phyloP scores from a whole-genome alignment of 2,888 invertebrate genomes.

The Aphodius granarius region DNA sequence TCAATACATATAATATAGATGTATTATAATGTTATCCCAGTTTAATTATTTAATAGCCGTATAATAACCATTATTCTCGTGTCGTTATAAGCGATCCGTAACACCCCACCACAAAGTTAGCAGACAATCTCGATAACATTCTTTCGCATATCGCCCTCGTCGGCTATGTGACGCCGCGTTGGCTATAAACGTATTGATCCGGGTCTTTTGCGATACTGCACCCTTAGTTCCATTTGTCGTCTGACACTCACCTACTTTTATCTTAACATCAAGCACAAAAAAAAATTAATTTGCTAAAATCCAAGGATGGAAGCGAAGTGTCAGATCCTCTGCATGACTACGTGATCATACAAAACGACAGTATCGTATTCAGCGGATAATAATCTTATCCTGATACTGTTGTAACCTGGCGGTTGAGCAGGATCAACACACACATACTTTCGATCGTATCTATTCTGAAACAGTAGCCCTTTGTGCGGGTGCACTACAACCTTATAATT shows the following conservation, averaged over 20 bases:
- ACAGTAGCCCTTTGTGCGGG: constrained; percentile 71
- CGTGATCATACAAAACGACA: constrained; percentile 79
- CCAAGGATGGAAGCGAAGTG: background rate
- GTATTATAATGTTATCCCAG: too few relatives aligned
- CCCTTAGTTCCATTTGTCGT: background rate
- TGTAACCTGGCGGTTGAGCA: constrained; percentile 62
- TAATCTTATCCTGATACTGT: constrained; percentile 66
- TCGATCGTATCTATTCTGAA: constrained; percentile 79
- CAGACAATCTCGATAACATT: background rate
- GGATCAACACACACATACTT: constrained; percentile 77
- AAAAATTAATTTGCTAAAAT: background rate
- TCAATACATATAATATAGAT: too few relatives aligned
- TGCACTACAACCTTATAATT: constrained; percentile 80
- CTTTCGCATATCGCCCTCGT: background rate
- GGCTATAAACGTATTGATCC: background rate
- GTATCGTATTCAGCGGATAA: constrained; percentile 70
- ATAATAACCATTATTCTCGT: background rate
- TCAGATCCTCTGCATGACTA: constrained; percentile 59
- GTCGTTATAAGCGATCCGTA: background rate
- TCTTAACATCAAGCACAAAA: background rate
- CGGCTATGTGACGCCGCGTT: background rate
- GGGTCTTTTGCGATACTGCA: background rate
- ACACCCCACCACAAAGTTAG: background rate
- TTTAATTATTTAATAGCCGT: background rate
- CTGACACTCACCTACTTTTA: background rate